A percentile compares a stretch with the other conserved stretches of the same genome.
Conservation (phyloP, 2,888 invertebrate genomes). For the Caradrina kadenii region DNA sequence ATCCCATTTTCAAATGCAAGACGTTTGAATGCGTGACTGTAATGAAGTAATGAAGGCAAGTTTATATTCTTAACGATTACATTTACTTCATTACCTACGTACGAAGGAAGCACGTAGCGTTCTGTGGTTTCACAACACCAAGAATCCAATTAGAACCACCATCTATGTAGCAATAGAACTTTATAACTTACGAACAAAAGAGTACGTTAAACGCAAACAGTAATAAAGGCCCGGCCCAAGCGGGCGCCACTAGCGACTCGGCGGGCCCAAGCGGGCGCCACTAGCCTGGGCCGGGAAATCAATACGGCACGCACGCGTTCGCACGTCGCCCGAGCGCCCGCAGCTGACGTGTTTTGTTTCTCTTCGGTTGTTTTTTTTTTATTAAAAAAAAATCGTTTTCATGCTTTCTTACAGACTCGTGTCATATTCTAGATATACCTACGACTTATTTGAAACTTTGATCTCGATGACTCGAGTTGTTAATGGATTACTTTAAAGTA, state of each 20-base stretch:
- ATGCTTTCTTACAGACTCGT: neutral
- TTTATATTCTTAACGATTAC: no score
- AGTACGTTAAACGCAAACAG: constrained; percentile 15
- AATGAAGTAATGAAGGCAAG: neutral
- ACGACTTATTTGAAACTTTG: no score
- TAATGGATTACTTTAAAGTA: no score
- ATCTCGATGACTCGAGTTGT: no score
- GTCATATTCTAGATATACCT: no score
- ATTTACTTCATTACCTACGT: neutral
- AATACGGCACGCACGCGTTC: constrained; percentile 59
- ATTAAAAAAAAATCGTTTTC: neutral
- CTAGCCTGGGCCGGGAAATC: constrained; percentile 42
- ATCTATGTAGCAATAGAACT: constrained; percentile 6
- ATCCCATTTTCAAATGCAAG: no score
- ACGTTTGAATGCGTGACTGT: no score
- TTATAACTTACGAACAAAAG: constrained; percentile 28
- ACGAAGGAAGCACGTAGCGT: neutral
- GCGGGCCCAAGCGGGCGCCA: constrained; percentile 44
- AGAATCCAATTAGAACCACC: constrained; percentile 37
- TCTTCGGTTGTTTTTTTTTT: neutral
- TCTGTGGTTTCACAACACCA: neutral
- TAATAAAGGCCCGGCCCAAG: constrained; percentile 36
- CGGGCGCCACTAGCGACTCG: constrained; percentile 29
- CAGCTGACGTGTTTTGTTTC: constrained; percentile 28
- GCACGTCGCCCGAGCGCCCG: constrained; percentile 7